These are phyloP conservation scores for Camelus dromedarius DNA, from an alignment of 2,113 vertebrate genomes.

Conservation along the genomic window DNA sequence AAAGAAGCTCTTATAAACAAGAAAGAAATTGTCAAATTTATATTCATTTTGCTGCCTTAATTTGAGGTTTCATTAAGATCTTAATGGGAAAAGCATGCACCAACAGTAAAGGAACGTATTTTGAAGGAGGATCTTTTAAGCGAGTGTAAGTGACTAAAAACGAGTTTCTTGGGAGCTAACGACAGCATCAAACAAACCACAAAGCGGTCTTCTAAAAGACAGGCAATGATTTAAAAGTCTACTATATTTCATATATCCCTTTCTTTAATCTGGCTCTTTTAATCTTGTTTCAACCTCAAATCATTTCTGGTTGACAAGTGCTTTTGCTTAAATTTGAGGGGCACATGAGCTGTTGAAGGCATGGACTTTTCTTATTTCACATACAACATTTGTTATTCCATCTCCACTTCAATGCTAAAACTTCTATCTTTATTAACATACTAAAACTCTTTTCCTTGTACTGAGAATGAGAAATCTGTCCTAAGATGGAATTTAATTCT, in stretches of 20 bases:
- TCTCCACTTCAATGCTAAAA: slow-evolving; percentile 67
- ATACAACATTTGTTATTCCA: slow-evolving; percentile 76
- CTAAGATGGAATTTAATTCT: slow-evolving; percentile 60
- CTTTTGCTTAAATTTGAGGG: slow-evolving; percentile 75
- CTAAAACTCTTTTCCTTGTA: slow-evolving; percentile 63
- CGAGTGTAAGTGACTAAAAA: slow-evolving; percentile 85
- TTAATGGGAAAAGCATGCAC: slow-evolving; percentile 92
- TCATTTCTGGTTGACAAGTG: slow-evolving; percentile 84
- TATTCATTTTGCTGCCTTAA: slow-evolving; percentile 87
- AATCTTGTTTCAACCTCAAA: slow-evolving; percentile 89
- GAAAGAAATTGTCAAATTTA: slow-evolving; percentile 88
- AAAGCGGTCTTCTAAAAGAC: slow-evolving; percentile 88
- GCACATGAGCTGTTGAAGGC: slow-evolving; percentile 67
- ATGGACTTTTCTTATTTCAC: slow-evolving; percentile 77
- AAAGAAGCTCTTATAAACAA: slow-evolving; percentile 80
- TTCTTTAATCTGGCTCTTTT: slow-evolving; percentile 92
- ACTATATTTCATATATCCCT: slow-evolving; percentile 86
- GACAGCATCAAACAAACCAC: slow-evolving; percentile 91
- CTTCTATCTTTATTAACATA: slow-evolving; percentile 75
- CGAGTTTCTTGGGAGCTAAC: slow-evolving; percentile 85
- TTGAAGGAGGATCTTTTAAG: slow-evolving; percentile 83
- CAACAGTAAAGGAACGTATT: slow-evolving; percentile 71
- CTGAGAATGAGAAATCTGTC: slow-evolving; percentile 63
- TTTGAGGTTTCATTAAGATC: slow-evolving; percentile 88
- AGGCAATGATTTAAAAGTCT: slow-evolving; percentile 88